Evolutionary conservation across 2,888 invertebrate species (phyloP), one percentile per base, ranked within the genome.

Genomic region (Torymus tubicola): DNA sequence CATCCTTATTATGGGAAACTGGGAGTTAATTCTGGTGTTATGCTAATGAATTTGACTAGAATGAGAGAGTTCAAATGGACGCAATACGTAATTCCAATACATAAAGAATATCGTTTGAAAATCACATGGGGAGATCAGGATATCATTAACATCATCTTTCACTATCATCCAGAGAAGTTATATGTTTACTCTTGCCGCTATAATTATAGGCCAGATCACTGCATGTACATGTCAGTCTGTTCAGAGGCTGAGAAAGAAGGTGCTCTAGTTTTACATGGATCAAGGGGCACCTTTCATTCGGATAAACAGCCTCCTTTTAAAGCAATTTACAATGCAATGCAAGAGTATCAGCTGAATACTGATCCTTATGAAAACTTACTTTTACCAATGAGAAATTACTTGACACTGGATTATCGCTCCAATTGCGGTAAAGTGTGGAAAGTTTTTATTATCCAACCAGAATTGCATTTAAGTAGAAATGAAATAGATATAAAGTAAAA

Each of bases 41-140:
- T 99, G 98, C 91, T 99, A 71, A 99, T 99, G 98, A 98, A 99
- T 91, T 92, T 99, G 73, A 98, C 98, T 0, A 93, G 96, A 87
- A 96, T 99, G 96, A 92, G 98, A 81, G 91, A 93, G 50, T 96
- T 97, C 86, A 93, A 95, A 42, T 98, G 98, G 98, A 94, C 94
- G 80, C 93, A 95, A 81, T 95, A 96, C 89, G 94, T 98, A 50
- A 93, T 95, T 83, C 96, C 96, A 3, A 95, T 97, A 85, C 96
- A 96, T 91, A 93, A 95, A 84, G 94, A 96, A 89, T 98, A 96
- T 91, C 95, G 95, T 88, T 90, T 95, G 14, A 94, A 96, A 87
- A 96, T 98, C 82, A 97, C 97, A 0, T 99, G 97, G 97, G 98
- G 98, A n/a, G 99, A 99, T 91, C 98, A 99, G 92, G 98, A 98